Conservation (phyloP, 2,113 vertebrate species). For the Calidris pygmaea region DNA sequence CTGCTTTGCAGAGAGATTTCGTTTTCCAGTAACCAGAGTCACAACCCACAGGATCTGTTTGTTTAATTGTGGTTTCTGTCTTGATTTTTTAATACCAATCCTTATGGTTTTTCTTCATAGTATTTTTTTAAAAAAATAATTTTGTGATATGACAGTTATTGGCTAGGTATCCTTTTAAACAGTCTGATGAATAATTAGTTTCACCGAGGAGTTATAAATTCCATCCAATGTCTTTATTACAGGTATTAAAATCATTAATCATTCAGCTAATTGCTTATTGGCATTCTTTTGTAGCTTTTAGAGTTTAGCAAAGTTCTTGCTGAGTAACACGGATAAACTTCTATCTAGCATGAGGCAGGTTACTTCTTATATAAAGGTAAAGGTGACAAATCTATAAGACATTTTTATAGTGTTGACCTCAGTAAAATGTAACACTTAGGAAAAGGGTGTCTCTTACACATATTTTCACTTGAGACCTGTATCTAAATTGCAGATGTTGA, state of each 20-base stretch:
- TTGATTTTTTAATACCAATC: neutral
- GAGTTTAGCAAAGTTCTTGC: slow-evolving; percentile 27
- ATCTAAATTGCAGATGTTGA: neutral
- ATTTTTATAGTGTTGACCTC: neutral
- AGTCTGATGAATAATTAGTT: slow-evolving; percentile 43
- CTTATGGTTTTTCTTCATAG: neutral
- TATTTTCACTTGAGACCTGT: neutral
- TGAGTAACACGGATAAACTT: slow-evolving; percentile 16
- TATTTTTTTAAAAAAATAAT: neutral
- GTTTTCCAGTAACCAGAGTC: neutral
- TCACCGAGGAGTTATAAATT: slow-evolving; percentile 43
- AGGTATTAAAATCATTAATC: slow-evolving; percentile 63
- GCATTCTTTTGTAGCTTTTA: slow-evolving; percentile 41
- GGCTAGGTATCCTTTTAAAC: slow-evolving; percentile 19
- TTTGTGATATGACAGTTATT: slow-evolving; percentile 29
- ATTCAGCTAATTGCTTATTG: slow-evolving; percentile 59
- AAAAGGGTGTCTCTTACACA: neutral
- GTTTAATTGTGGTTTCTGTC: neutral
- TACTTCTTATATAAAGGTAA: neutral
- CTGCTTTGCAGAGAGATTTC: neutral
- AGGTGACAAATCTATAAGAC: neutral
- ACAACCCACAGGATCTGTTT: neutral
- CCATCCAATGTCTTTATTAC: slow-evolving; percentile 13
- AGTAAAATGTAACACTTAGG: neutral
- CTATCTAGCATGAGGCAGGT: neutral